These are phyloP conservation scores for Geodia barretti DNA, from an alignment of 37 sponge, comb jelly and placozoan species.

Conservation along the genomic window DNA sequence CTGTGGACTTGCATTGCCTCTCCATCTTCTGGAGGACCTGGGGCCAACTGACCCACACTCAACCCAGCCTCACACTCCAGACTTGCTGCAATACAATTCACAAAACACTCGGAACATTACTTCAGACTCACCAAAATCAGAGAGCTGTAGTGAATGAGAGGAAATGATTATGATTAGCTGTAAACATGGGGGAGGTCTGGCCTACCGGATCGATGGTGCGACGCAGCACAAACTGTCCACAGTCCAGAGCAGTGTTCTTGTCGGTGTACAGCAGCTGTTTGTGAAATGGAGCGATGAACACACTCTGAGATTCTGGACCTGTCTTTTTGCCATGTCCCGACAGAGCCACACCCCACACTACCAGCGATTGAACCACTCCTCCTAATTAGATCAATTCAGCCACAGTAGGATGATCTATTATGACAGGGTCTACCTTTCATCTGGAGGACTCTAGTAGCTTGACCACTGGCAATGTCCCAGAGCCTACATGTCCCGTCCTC, in stretches of 20 bases:
- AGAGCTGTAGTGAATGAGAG: neutral
- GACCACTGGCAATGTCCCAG: conserved; percentile 79
- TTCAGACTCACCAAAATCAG: neutral
- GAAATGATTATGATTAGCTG: no score
- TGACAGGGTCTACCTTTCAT: conserved; percentile 63
- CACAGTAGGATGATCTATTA: no score
- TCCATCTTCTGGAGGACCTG: neutral
- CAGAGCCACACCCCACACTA: no score
- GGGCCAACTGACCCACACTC: neutral
- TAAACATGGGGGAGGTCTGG: neutral
- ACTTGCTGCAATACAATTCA: neutral
- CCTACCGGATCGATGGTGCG: conserved; percentile 24
- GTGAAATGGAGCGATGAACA: conserved; percentile 8
- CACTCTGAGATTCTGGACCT: no score
- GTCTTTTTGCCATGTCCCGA: no score
- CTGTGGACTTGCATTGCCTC: conserved; percentile 9
- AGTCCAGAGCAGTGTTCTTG: neutral
- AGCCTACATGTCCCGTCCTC: conserved; percentile 51
- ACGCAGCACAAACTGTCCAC: neutral
- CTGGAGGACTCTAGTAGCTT: conserved; percentile 34
- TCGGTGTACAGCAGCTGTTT: conserved; percentile 45
- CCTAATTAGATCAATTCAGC: no score
- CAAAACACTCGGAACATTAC: neutral
- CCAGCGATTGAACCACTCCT: no score
- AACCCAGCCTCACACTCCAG: neutral